Percentiles rank a stretch among this genome's conserved stretches.
Conservation (phyloP, 2,797 vertebrate species). For the Cuculus canorus region DNA sequence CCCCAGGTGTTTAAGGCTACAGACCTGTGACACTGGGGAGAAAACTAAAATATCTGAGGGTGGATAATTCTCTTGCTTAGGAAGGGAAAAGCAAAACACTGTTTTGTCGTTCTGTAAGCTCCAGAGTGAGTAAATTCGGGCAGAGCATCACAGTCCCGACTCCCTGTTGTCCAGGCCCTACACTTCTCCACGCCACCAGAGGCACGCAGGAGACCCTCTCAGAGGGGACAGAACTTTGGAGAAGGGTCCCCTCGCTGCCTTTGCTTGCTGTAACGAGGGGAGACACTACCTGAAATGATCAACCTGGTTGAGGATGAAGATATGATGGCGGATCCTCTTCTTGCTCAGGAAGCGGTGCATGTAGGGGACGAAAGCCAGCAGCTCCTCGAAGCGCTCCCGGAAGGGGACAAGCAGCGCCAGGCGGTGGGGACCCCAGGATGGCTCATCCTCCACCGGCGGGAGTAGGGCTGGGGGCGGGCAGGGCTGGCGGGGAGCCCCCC, state of each 20-base stretch:
- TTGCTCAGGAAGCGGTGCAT: constrained; percentile 91
- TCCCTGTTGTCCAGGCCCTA: rapidly evolving
- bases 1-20: background rate
- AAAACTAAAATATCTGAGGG: background rate
- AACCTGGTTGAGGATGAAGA: constrained; percentile 94
- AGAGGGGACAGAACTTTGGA: rapidly evolving
- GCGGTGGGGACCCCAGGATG: constrained; percentile 90
- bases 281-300: constrained; percentile 89
- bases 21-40: background rate
- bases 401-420: constrained; percentile 92
- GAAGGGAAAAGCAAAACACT: background rate
- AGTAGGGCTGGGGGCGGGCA: constrained; percentile 75
- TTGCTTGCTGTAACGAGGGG: rapidly evolving
- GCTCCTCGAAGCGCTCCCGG: constrained; percentile 95
- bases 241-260: background rate
- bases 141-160: background rate
- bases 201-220: background rate
- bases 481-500: constrained; percentile 61
- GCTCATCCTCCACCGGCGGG: constrained; percentile 79
- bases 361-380: constrained; percentile 92
- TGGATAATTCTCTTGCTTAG: background rate
- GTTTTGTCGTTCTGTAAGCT: background rate
- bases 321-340: constrained; percentile 92
- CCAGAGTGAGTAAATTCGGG: rapidly evolving
- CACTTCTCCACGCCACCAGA: rapidly evolving